Base-by-base conservation (phyloP, 2,888 invertebrate species). In the Rhamnusium bicolor region DNA sequence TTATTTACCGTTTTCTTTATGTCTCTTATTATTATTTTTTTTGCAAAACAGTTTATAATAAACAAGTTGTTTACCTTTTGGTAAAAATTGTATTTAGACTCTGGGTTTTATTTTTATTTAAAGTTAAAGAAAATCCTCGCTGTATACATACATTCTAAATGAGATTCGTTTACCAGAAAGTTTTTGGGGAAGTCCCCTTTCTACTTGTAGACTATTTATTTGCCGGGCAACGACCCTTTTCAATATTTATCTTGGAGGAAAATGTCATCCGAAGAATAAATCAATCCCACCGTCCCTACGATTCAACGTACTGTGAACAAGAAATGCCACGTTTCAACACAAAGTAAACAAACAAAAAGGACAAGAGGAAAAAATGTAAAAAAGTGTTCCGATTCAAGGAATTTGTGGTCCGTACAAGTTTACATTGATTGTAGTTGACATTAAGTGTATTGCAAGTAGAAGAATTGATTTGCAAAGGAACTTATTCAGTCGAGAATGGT, bases 181-280 rank as follows among this genome's bases (percentile, higher is more conserved):
- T 16, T 58, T 32, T 29, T 16, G 18, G 53, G 53, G 53, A 49
- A 16, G 18, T 27, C 19, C 49, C 61, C 54, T 21, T n/a, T 46
- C 21, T 54, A 46, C 60, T 56, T 53, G 51, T 47, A 61, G 29
- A 54, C 66, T 72, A 70, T 72, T 72, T 72, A 67, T 69, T 70
- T 53, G 47, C 58, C 61, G 72, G 47, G 60, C 70, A 72, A 65
- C 75, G 75, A 75, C 75, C 75, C 70, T 63, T 72, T 61, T 46
- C 53, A 63, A 72, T 72, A 72, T 75, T 75, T 75, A 72, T 72
- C 72, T 70, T 75, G 63, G 63, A 61, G 70, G 68, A 63, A 72
- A 75, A 75, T 75, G 72, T 70, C 75, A 72, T 72, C 70, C 53
- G 67, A 60, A 56, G 63, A 68, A 75, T 72, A 75, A 75, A 75